Percentiles rank a stretch among this genome's conserved stretches.
Evolutionary conservation across 1,140 invertebrate species (phyloP).

Genomic region (Neodiprion pinetum): DNA sequence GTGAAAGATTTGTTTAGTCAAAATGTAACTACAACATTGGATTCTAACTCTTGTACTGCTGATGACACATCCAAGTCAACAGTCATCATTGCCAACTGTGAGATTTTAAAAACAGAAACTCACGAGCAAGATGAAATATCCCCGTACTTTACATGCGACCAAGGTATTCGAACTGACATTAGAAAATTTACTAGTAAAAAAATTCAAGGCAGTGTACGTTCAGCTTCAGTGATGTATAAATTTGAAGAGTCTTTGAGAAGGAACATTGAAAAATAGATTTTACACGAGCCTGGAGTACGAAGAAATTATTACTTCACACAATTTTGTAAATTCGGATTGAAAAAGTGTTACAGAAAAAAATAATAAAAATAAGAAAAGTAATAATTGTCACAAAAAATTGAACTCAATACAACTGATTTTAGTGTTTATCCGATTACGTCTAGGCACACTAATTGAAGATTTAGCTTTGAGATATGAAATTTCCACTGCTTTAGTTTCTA

Average conservation of each 20-base stretch:
- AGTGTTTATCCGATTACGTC: too few species aligned
- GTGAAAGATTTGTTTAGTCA: too few species aligned
- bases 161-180: constrained; percentile 20
- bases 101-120: not conserved
- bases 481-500: constrained; percentile 16
- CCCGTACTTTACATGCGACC: constrained; percentile 5
- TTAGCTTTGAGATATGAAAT: constrained; percentile 15
- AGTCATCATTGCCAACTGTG: too few species aligned
- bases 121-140: not conserved
- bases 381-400: not conserved
- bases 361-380: constrained; percentile 15
- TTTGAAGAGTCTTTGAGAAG: not conserved
- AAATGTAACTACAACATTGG: too few species aligned
- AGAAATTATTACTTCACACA: not conserved
- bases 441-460: too few species aligned
- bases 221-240: constrained; percentile 18
- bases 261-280: constrained; percentile 19
- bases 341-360: constrained; percentile 14
- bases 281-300: constrained; percentile 14
- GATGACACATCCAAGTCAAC: too few species aligned
- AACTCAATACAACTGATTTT: too few species aligned
- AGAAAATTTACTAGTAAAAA: constrained; percentile 21
- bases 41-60: too few species aligned
- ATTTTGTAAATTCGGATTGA: not conserved
- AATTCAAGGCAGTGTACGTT: constrained; percentile 20